Evolutionary conservation across 2,888 invertebrate genomes (phyloP).

Genomic region (Prosapia bicincta): DNA sequence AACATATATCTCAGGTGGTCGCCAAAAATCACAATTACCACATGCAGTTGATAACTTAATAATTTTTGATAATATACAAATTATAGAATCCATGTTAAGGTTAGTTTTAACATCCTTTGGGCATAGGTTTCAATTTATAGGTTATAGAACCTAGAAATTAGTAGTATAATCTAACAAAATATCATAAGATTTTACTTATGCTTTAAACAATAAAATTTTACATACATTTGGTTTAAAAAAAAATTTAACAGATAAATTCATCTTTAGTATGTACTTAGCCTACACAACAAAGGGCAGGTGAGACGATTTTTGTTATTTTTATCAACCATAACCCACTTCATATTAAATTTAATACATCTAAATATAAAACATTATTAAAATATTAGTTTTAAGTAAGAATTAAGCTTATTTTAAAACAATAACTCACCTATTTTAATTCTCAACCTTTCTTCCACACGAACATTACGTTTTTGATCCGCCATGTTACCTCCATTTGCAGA

Average conservation of each 20-base stretch:
- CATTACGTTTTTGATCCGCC: constrained; percentile 87
- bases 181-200: too few relatives aligned
- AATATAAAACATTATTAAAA: background rate
- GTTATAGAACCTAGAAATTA: too few relatives aligned
- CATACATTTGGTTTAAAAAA: too few relatives aligned
- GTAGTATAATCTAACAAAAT: too few relatives aligned
- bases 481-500: constrained; percentile 73
- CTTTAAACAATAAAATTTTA: too few relatives aligned
- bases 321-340: background rate
- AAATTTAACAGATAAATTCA: too few relatives aligned
- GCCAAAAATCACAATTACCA: too few relatives aligned
- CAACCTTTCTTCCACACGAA: constrained; percentile 88
- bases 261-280: constrained; percentile 13
- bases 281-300: constrained; percentile 29
- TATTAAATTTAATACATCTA: background rate
- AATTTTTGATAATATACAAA: too few relatives aligned
- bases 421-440: constrained; percentile 91
- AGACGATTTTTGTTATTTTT: background rate
- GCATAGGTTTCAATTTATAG: too few relatives aligned
- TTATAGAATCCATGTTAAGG: background rate
- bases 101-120: background rate
- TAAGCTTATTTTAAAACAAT: background rate
- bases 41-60: too few relatives aligned
- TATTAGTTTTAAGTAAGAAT: background rate
- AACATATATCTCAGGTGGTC: too few relatives aligned